phyloP scores from a whole-genome alignment of 2,797 vertebrate species.

The Poecilia picta region DNA sequence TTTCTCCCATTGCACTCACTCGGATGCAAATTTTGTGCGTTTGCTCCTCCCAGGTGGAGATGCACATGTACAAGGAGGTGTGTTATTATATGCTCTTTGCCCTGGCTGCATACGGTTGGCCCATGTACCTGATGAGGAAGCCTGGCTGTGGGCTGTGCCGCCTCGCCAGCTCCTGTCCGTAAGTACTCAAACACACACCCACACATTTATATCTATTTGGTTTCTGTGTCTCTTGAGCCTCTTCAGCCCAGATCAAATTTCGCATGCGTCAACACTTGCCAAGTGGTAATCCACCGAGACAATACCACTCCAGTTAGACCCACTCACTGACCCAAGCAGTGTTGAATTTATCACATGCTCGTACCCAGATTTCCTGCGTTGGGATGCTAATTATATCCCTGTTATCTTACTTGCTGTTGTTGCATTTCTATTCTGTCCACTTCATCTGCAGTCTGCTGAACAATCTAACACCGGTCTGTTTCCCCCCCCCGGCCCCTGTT shows the following conservation, averaged over 20 bases:
- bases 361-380: constrained; percentile 21
- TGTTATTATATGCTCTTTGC: constrained; percentile 99
- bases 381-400: constrained; percentile 26
- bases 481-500: background rate
- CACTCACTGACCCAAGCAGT: constrained; percentile 44
- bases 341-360: constrained; percentile 47
- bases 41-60: constrained; percentile 85
- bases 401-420: constrained; percentile 12
- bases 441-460: background rate
- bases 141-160: constrained; percentile 95
- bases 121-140: constrained; percentile 98
- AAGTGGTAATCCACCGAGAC: constrained; percentile 65
- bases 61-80: constrained; percentile 97
- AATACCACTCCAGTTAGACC: constrained; percentile 52
- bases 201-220: constrained; percentile 59
- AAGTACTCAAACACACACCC: constrained; percentile 71
- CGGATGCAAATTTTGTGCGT: constrained; percentile 5
- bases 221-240: constrained; percentile 54
- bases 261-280: constrained; percentile 57
- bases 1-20: constrained; percentile 7
- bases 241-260: constrained; percentile 46
- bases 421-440: constrained; percentile 17
- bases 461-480: background rate
- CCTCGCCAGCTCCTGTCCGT: constrained; percentile 96
- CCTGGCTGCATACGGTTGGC: constrained; percentile 98